Base-by-base conservation (phyloP, 2,888 invertebrate genomes). In the Sinotaia quadrata region DNA sequence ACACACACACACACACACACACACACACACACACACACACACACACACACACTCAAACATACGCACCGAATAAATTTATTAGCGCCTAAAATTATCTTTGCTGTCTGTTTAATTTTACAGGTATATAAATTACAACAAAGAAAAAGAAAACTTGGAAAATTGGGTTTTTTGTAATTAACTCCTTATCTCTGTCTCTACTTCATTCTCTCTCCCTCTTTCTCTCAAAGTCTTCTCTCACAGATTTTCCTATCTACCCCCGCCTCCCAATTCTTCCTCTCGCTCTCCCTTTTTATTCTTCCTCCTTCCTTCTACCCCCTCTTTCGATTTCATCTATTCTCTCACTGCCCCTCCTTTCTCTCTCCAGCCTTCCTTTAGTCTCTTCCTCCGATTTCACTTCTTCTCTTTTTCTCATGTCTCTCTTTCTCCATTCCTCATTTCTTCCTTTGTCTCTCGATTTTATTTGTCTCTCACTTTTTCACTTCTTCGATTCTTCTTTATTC, bases 81-180 rank as follows among this genome's bases (percentile, higher is more conserved):
- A n/a, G n/a, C n/a, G n/a, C n/a, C n/a, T n/a, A n/a, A n/a, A n/a
- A 12, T 52, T 52, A 15, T 59, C 8, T 59, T 34, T 59, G 59
- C 29, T 41, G 27, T 27, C 33, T 59, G 27, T 37, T 12, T 59
- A 27, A 24, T 37, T 41, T 37, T 24, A 24, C 33, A 8, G n/a
- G 18, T 61, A 36, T 44, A 5, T 18, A 24, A 31, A 58, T 31
- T 8, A 21, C 12, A 12, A 10, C 29, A 36, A 12, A 58, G 36
- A n/a, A 8, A 58, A 33, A 56, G 27, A 56, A n/a, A n/a, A n/a
- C n/a, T n/a, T n/a, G n/a, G n/a, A n/a, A n/a, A n/a, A n/a, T n/a
- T n/a, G n/a, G n/a, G n/a, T n/a, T n/a, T n/a, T n/a, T n/a, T n/a
- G n/a, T n/a, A n/a, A n/a, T n/a, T n/a, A n/a, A n/a, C n/a, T n/a